Conservation (phyloP, 2,888 invertebrate species). For the Balanococcus diminutus region DNA sequence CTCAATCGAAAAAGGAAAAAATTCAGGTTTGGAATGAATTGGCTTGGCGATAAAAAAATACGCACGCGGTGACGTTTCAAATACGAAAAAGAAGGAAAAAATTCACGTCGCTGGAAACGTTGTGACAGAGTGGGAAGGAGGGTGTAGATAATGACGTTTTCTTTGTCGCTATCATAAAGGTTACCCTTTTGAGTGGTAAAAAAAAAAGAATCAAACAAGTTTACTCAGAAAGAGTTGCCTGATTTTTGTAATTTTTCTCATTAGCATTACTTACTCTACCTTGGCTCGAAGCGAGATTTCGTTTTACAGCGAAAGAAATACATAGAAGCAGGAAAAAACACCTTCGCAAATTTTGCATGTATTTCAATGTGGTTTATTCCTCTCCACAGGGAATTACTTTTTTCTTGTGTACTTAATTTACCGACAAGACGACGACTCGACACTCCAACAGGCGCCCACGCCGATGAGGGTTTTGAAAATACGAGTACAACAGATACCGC, state of each 20-base stretch:
- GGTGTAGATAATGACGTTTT: background rate
- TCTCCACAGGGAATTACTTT: background rate
- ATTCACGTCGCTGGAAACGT: background rate
- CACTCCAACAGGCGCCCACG: too few species aligned
- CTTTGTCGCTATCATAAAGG: background rate
- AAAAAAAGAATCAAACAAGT: background rate
- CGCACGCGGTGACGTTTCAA: background rate
- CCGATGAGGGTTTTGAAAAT: background rate
- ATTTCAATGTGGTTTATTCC: background rate
- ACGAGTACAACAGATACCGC: background rate
- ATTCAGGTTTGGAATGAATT: too few species aligned
- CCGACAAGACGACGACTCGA: background rate
- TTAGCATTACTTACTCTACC: background rate
- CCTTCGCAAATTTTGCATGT: background rate
- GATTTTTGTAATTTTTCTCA: slow-evolving; percentile 18
- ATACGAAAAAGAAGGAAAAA: background rate
- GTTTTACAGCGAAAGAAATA: background rate
- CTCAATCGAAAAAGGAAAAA: background rate
- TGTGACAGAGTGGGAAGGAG: background rate
- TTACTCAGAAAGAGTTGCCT: background rate
- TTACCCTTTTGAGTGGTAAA: background rate
- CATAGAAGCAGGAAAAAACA: background rate
- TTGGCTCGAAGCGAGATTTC: background rate
- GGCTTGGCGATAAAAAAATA: background rate
- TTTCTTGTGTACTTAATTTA: background rate